Evolutionary conservation across 2,113 vertebrate genomes (phyloP).

Genomic region (Monopterus albus): DNA sequence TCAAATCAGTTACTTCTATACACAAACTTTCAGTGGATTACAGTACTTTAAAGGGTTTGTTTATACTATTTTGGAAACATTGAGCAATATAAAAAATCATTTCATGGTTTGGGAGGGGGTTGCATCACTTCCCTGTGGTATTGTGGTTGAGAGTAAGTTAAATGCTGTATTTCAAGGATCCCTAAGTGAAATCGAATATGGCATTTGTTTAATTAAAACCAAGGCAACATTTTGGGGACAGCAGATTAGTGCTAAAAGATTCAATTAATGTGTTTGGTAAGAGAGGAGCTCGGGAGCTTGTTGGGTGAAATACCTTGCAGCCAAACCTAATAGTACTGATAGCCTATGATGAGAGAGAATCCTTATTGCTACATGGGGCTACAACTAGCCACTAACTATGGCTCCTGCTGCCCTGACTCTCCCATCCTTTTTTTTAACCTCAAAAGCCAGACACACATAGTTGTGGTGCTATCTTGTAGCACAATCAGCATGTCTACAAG

Average conservation of each 20-base stretch:
- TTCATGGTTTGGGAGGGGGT: neutral
- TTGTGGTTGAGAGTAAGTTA: slow-evolving; percentile 34
- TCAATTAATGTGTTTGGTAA: slow-evolving; percentile 70
- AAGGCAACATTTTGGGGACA: slow-evolving; percentile 49
- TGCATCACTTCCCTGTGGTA: neutral
- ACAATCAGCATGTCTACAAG: slow-evolving; percentile 13
- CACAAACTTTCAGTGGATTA: neutral
- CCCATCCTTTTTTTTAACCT: neutral
- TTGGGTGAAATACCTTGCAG: slow-evolving; percentile 60
- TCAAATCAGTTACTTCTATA: neutral
- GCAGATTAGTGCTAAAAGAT: slow-evolving; percentile 67
- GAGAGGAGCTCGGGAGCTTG: slow-evolving; percentile 37
- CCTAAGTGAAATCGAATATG: slow-evolving; percentile 55
- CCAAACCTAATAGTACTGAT: slow-evolving; percentile 61
- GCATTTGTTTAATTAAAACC: slow-evolving; percentile 65
- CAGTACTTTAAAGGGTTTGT: neutral
- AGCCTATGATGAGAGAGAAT: slow-evolving; percentile 60
- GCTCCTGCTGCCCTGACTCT: slow-evolving; percentile 2
- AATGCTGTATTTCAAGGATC: slow-evolving; percentile 47
- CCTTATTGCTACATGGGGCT: neutral
- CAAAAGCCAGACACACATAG: neutral
- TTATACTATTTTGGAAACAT: neutral
- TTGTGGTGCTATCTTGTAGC: neutral
- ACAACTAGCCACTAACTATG: slow-evolving; percentile 3
- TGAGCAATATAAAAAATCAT: neutral